These are phyloP conservation scores for Nephila pilipes DNA, from an alignment of 1,140 invertebrate species.

Conservation along the genomic window DNA sequence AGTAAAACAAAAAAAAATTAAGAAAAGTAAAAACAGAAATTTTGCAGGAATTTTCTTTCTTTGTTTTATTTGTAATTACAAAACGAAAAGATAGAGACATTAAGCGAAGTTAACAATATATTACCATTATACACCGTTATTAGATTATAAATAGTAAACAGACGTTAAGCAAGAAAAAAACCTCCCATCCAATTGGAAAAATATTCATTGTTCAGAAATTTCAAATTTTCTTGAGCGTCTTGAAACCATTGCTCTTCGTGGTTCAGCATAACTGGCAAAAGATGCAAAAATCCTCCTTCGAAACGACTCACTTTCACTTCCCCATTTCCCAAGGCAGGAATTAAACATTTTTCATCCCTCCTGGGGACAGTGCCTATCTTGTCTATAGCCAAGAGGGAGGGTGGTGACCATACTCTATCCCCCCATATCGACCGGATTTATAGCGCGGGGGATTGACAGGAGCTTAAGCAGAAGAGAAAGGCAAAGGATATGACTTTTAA, in stretches of 20 bases:
- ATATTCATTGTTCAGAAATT: no score
- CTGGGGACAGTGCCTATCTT: neutral
- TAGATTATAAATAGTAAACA: no score
- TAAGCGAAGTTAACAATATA: no score
- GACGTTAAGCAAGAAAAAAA: no score
- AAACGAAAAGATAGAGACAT: no score
- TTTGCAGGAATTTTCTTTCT: no score
- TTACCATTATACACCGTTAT: no score
- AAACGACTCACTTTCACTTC: neutral
- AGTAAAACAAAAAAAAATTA: no score
- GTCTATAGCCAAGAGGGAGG: neutral
- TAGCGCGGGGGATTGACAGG: constrained; percentile 15
- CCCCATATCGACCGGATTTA: constrained; percentile 11
- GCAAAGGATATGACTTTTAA: constrained; percentile 35
- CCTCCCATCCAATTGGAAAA: no score
- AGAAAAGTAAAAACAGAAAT: no score
- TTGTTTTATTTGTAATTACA: no score
- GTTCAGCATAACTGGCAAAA: neutral
- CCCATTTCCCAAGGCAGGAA: constrained; percentile 15
- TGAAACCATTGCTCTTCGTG: neutral
- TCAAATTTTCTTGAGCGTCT: no score
- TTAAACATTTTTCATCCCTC: constrained; percentile 5
- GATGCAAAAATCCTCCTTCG: neutral
- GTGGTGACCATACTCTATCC: neutral
- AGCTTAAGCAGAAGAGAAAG: constrained; percentile 21